Conservation (phyloP, 2,888 invertebrate genomes). For the Orgyia antiqua region DNA sequence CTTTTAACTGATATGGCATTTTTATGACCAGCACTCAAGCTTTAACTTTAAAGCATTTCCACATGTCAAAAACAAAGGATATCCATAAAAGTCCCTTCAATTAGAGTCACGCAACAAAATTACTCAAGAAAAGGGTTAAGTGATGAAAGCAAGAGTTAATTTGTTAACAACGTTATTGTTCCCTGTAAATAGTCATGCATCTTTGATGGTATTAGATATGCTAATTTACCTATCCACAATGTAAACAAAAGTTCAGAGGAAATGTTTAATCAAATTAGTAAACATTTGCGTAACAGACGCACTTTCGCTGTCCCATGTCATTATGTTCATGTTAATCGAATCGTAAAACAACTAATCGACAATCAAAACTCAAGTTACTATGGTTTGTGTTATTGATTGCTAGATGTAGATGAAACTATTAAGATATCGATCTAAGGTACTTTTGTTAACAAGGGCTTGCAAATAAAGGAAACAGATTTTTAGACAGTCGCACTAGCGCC, state of each 20-base stretch:
- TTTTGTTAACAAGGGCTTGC: too few relatives aligned
- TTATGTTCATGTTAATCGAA: background rate
- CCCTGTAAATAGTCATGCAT: slow-evolving; percentile 19
- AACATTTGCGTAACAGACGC: slow-evolving; percentile 27
- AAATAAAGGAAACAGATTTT: too few relatives aligned
- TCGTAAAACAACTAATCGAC: background rate
- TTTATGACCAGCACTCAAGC: slow-evolving; percentile 14
- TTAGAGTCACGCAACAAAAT: slow-evolving; percentile 17
- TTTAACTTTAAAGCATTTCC: too few relatives aligned
- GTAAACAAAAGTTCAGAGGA: slow-evolving; percentile 22
- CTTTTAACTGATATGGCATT: background rate
- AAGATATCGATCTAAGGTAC: too few relatives aligned
- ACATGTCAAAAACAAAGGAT: slow-evolving; percentile 18
- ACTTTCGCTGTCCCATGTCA: slow-evolving; percentile 27
- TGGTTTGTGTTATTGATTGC: too few relatives aligned
- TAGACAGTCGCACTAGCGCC: too few relatives aligned
- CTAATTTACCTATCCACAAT: slow-evolving; percentile 29
- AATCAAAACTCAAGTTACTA: too few relatives aligned
- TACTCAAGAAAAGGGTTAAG: slow-evolving; percentile 20
- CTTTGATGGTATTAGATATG: slow-evolving; percentile 37
- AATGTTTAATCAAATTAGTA: slow-evolving; percentile 27
- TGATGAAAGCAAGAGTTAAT: slow-evolving; percentile 25
- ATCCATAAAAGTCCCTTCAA: slow-evolving; percentile 16
- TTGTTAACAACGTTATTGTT: slow-evolving; percentile 36
- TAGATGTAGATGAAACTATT: too few relatives aligned